Evolutionary conservation across 2,888 invertebrate species (phyloP).

Genomic region (Athalia circularis): DNA sequence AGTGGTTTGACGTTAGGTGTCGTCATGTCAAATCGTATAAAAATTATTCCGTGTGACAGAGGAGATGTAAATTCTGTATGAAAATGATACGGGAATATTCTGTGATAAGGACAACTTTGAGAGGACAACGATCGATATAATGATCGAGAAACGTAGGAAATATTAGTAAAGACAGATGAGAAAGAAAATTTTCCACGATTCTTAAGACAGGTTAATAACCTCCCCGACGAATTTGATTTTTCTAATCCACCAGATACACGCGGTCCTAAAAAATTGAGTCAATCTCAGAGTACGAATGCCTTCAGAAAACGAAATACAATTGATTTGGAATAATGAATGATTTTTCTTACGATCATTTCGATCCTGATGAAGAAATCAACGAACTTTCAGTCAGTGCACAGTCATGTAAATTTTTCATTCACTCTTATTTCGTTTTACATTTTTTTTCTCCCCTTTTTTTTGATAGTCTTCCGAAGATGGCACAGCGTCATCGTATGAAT

Average conservation of each 20-base stretch:
- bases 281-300: conserved; percentile 20
- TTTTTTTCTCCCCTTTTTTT: background rate
- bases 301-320: conserved; percentile 38
- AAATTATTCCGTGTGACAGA: conserved; percentile 48
- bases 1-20: conserved; percentile 21
- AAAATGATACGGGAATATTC: conserved; percentile 10
- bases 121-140: conserved; percentile 7
- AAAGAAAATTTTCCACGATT: too few relatives aligned
- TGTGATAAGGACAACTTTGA: conserved; percentile 12
- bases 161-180: too few relatives aligned
- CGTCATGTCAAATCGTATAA: conserved; percentile 40
- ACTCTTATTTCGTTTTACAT: background rate
- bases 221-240: too few relatives aligned
- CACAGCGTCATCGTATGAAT: conserved; percentile 16
- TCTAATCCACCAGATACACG: too few relatives aligned
- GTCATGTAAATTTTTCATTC: background rate
- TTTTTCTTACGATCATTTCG: conserved; percentile 51
- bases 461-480: conserved; percentile 23
- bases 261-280: conserved; percentile 23
- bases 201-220: too few relatives aligned
- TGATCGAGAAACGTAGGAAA: too few relatives aligned
- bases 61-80: background rate
- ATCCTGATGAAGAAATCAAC: conserved; percentile 49
- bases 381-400: conserved; percentile 40
- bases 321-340: conserved; percentile 49